Conservation (phyloP, 2,113 vertebrate species). For the Cromileptes altivelis region DNA sequence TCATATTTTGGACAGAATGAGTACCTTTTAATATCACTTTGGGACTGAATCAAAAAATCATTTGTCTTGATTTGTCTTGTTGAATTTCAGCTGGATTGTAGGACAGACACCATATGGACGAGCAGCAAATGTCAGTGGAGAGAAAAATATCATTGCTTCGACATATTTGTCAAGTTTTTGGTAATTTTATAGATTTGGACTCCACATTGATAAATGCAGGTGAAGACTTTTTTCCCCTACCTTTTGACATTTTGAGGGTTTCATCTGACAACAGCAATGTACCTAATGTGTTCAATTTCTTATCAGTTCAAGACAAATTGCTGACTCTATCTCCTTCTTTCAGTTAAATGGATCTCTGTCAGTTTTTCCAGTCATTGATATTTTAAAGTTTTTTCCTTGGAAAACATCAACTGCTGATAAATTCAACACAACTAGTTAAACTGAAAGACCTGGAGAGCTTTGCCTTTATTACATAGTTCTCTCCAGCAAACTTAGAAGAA, state of each 20-base stretch:
- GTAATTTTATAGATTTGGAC: constrained; percentile 28
- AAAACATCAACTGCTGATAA: neutral
- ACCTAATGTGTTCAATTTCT: neutral
- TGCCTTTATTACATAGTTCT: too few species aligned
- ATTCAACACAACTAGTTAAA: neutral
- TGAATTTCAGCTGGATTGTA: neutral
- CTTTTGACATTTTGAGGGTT: neutral
- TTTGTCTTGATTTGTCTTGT: neutral
- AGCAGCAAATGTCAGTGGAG: neutral
- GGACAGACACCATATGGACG: neutral
- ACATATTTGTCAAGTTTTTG: constrained; percentile 15
- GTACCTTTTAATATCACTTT: neutral
- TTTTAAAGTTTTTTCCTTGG: neutral
- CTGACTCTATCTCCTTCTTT: neutral
- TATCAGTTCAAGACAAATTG: neutral
- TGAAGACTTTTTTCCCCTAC: neutral
- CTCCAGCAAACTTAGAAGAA: neutral
- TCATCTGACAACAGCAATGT: neutral
- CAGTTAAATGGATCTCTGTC: too few species aligned
- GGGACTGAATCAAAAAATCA: neutral
- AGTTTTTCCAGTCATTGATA: neutral
- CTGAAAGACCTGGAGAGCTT: neutral
- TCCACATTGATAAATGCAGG: constrained; percentile 1
- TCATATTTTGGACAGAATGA: neutral
- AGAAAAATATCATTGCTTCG: neutral